A percentile compares a stretch with the other conserved stretches of the same genome.
Evolutionary conservation across 2,888 invertebrate genomes (phyloP).

Genomic region (Blastobasis lacticolella): DNA sequence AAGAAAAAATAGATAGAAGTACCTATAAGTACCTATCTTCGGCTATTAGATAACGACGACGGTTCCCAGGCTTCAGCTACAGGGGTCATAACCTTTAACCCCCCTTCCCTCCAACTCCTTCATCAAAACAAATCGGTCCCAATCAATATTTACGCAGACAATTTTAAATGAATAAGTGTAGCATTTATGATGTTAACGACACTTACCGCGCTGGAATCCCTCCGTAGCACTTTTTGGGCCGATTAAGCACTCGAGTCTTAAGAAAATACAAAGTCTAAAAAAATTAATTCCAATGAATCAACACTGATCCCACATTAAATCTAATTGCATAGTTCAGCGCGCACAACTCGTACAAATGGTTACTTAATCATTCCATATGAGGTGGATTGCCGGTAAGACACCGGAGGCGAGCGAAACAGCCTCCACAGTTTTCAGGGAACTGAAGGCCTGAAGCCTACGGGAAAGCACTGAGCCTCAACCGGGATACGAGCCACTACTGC

Average conservation of each 20-base stretch:
- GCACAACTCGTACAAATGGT: conserved; percentile 25
- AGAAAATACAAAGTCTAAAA: conserved; percentile 9
- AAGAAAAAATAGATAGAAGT: too few species aligned
- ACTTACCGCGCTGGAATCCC: conserved; percentile 38
- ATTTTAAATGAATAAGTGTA: conserved; percentile 1
- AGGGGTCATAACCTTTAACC: conserved; percentile 59
- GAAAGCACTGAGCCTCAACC: conserved; percentile 65
- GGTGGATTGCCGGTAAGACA: conserved; percentile 29
- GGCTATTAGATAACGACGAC: conserved; percentile 50
- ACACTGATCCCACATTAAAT: conserved; percentile 14
- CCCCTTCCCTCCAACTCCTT: conserved; percentile 27
- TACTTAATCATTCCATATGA: conserved; percentile 60
- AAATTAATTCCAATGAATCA: conserved; percentile 10
- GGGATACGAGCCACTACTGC: conserved; percentile 54
- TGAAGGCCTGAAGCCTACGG: conserved; percentile 61
- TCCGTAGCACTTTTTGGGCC: conserved; percentile 13
- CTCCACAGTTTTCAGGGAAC: conserved; percentile 46
- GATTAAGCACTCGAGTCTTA: conserved; percentile 12
- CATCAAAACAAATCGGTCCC: conserved; percentile 43
- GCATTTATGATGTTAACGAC: background rate
- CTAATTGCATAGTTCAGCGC: conserved; percentile 19
- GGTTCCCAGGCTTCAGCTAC: conserved; percentile 29
- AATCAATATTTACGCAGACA: conserved; percentile 34
- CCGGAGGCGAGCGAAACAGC: conserved; percentile 23
- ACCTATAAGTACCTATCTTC: too few species aligned